Evolutionary conservation across 2,113 vertebrate species (phyloP), one percentile per base, ranked within the genome.

Genomic region (Tupaia tana): DNA sequence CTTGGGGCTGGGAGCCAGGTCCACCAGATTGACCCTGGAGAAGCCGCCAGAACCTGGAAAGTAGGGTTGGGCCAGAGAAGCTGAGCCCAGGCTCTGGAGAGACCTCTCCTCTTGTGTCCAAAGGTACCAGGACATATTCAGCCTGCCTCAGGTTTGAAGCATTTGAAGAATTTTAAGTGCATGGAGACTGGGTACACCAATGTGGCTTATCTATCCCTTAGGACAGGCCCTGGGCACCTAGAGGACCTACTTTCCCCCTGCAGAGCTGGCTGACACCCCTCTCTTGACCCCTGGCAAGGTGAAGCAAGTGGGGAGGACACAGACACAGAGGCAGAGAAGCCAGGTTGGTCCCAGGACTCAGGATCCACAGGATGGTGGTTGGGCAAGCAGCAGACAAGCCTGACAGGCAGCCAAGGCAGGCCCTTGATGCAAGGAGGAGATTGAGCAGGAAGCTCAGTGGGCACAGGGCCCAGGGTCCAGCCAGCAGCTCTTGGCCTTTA

Each of bases 141-240:
- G 29, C 70, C 61, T 69, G 31, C 56, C 9, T 75, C 20, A 34
- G 69, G 58, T 79, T 81, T 79, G 83, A 97, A 93, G 91, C 89
- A 97, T 95, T 3, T 94, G 74, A 97, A 75, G 96, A 97, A 97
- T 97, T 86, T 92, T 67, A 91, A 97, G 95, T 91, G 89, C 20
- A 1, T 25, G 54, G 61, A 63, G 74, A 52, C 78, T 81, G 59
- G 85, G 90, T 2, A 10, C 20, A 43, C 34, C 4, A 56, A 56
- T 18, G 54, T 20, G 15, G 81, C 94, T 92, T 95, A 34, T 97
- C 94, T 86, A 73, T 82, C 70, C 82, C 71, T 29, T 8, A 3
- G 16, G 20, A 77, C 70, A 59, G 88, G 79, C 64, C 56, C 31
- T 29, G 27, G 90, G 67, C 70, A 90, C 95, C 77, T 64, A 74